Base-by-base conservation (phyloP, 2,888 invertebrate species). In the Sinohyriopsis cumingii region DNA sequence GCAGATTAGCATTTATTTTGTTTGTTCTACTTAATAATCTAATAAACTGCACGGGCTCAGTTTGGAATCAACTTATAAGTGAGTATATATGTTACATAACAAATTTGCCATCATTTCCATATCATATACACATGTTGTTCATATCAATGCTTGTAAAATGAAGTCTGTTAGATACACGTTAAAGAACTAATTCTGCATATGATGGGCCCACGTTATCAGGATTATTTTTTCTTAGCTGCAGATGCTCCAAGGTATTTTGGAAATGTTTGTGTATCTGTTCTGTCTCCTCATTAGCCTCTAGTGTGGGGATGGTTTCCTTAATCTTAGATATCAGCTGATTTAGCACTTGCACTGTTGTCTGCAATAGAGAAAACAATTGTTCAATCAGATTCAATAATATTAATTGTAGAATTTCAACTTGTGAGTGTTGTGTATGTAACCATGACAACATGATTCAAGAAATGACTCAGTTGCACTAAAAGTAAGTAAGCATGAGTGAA, bases 231-330 rank as follows among this genome's bases (percentile, higher is more conserved):
- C 83, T 75, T 28, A 81, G 67, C 64, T 86, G 83, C 63, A 90
- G 79, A 76, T 89, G 89, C 73, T 88, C 88, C 20, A 89, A 59
- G 3, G 89, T 89, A 78, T 90, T 90, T 73, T 95, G 95, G 90
- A 98, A 96, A 90, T 98, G 98, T 87, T 96, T 96, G 76, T 95
- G 95, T 80, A 99, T 97, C 91, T 98, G 97, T 86, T 99, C 98
- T 54, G 97, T 96, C 90, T 99, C 99, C 85, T 98, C 97, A 24
- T 95, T 96, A 64, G 95, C 94, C 88, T 99, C 99, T 75, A 99
- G 91, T 90, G 96, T 97, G 0, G 97, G 96, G 54, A 98, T 91
- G 89, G 98, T 97, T 85, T 98, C 97, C 79, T 95, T 94, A 63
- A 99, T 96, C 91, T 98, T 97, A 56, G 94, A 94, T 75, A 98